Evolutionary conservation across 2,797 vertebrate genomes (phyloP).

Genomic region (Pogonophryne albipinna): DNA sequence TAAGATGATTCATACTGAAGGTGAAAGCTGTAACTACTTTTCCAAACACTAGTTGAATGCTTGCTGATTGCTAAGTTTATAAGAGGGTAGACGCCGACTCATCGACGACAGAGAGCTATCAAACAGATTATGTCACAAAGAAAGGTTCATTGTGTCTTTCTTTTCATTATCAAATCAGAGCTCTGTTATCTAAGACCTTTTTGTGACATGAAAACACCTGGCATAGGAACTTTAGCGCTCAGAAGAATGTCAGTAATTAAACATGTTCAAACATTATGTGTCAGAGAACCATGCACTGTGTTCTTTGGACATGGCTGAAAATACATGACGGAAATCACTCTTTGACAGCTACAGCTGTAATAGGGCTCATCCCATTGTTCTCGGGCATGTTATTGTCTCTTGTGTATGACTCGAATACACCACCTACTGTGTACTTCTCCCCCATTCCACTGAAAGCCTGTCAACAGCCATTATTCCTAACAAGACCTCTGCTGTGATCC

Average conservation of each 20-base stretch:
- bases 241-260: background rate
- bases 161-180: slow-evolving; percentile 2
- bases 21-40: slow-evolving; percentile 13
- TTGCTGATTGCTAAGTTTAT: slow-evolving; percentile 27
- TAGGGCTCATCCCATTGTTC: slow-evolving; percentile 63
- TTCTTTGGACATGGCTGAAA: slow-evolving; percentile 16
- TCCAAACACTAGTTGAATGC: slow-evolving; percentile 6
- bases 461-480: slow-evolving; percentile 77
- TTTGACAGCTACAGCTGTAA: slow-evolving; percentile 68
- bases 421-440: slow-evolving; percentile 59
- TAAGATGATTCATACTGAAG: background rate
- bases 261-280: slow-evolving; percentile 3
- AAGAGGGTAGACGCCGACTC: slow-evolving; percentile 8
- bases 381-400: slow-evolving; percentile 65
- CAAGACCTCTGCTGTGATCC: slow-evolving; percentile 80
- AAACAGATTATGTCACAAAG: slow-evolving; percentile 5
- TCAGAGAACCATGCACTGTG: background rate
- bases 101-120: slow-evolving; percentile 23
- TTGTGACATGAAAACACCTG: slow-evolving; percentile 7
- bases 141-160: background rate
- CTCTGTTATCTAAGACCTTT: slow-evolving; percentile 6
- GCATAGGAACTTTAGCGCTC: background rate
- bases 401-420: slow-evolving; percentile 58
- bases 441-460: slow-evolving; percentile 70
- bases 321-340: slow-evolving; percentile 45